Conservation (phyloP, 2,888 invertebrate genomes). For the Neoaliturus tenellus region DNA sequence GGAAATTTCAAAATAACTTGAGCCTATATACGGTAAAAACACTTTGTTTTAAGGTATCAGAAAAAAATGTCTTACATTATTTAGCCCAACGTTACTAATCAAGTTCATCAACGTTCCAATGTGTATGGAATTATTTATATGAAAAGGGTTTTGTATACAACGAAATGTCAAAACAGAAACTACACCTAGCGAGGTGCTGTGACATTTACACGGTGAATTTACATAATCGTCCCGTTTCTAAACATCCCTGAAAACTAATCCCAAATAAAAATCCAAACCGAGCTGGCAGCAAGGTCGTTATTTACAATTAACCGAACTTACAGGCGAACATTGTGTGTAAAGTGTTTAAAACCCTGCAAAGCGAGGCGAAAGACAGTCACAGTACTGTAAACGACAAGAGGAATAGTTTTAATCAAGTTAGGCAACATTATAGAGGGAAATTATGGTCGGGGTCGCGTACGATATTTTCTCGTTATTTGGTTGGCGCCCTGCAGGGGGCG, state of each 20-base stretch:
- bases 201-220: background rate
- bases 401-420: slow-evolving; percentile 57
- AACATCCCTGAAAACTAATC: background rate
- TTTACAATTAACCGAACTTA: slow-evolving; percentile 28
- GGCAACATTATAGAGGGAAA: slow-evolving; percentile 54
- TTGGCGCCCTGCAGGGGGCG: slow-evolving; percentile 46
- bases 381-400: slow-evolving; percentile 50
- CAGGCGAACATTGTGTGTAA: background rate
- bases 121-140: too few species aligned
- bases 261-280: background rate
- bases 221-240: background rate
- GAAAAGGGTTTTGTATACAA: too few species aligned
- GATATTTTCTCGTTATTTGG: slow-evolving; percentile 57
- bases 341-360: slow-evolving; percentile 8
- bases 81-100: too few species aligned
- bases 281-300: background rate
- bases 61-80: too few species aligned
- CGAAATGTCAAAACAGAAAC: background rate
- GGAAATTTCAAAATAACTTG: too few species aligned
- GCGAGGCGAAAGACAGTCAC: background rate
- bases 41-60: too few species aligned
- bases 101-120: too few species aligned
- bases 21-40: too few species aligned
- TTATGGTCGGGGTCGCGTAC: slow-evolving; percentile 54
- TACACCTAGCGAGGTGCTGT: background rate